Evolutionary conservation across 2,113 vertebrate genomes (phyloP), one percentile per base, ranked within the genome.

Genomic region (Jaculus jaculus): DNA sequence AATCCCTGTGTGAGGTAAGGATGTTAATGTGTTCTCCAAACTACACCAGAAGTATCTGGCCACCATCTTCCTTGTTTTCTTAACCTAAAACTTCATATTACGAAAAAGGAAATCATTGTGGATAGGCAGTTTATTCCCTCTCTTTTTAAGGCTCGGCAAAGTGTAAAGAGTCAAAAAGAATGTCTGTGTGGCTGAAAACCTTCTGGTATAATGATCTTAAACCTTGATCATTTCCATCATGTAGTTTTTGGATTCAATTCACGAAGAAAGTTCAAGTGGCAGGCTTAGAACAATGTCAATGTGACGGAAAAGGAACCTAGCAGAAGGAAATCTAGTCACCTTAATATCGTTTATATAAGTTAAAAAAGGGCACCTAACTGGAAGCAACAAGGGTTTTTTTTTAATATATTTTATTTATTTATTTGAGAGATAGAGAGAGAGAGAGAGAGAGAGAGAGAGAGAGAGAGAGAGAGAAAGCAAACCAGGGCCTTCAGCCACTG

Each of bases 1-100:
- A 28, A 68, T 30, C 17, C 5, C 51, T 51, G 10, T 3, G 0
- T 26, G 51, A 12, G 8, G 32, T 0, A 4, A 74, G 17, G 26
- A 0, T 0, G 28, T 20, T 6, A 6, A 0, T 2, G 15, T 51
- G 9, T 4, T 10, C 7, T 21, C 7, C 15, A 47, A 3, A 10
- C 1, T 2, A 20, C 2, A 18, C 1, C 6, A 13, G 13, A n/a
- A 2, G 16, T 20, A 28, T 4, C 21, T 9, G 2, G 21, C 39
- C 47, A 21, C 23, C 6, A 13, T 7, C 20, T 24, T 34, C 37
- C 20, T 10, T 20, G 7, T 0, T 28, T 37, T 79, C 82, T 71
- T 34, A 42, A 58, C 1, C 34, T 60, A 63, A 61, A 78, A 21
- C n/a, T 13, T 10, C 5, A 39, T 20, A 58, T 17, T 73, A 32